A percentile compares a stretch with the other conserved stretches of the same genome.
Conservation (phyloP, 2,113 vertebrate species). For the Cyphomyrus plagiostoma region DNA sequence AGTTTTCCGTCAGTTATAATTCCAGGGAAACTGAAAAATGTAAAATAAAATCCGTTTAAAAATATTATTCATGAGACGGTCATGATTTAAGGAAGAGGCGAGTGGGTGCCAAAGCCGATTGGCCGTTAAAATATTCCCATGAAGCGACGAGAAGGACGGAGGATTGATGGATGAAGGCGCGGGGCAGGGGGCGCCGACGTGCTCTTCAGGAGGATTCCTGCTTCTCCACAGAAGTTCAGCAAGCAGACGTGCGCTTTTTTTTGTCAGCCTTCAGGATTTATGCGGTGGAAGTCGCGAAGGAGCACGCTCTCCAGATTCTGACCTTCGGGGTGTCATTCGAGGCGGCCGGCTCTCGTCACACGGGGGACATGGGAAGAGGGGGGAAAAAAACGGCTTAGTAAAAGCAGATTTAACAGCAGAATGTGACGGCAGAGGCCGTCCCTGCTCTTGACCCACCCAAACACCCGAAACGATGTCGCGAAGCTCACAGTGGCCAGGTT, state of each 20-base stretch:
- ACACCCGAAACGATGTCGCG: constrained; percentile 28
- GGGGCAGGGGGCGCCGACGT: background rate
- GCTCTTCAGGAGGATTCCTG: background rate
- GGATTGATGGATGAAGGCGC: background rate
- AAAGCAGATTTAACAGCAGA: constrained; percentile 11
- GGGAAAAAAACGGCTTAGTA: background rate
- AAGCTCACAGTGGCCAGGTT: constrained; percentile 15
- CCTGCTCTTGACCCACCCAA: constrained; percentile 27
- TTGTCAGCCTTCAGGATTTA: constrained; percentile 16
- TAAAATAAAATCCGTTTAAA: background rate
- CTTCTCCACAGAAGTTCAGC: constrained; percentile 11
- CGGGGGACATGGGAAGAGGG: background rate
- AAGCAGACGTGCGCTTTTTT: background rate
- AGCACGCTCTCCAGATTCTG: background rate
- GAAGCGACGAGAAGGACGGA: background rate
- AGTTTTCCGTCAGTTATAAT: background rate
- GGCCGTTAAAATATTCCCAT: background rate
- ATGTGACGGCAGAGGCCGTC: constrained; percentile 28
- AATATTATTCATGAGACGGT: background rate
- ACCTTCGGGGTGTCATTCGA: constrained; percentile 12
- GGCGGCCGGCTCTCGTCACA: background rate
- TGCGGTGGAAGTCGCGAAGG: background rate
- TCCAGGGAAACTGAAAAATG: background rate
- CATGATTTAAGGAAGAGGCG: background rate
- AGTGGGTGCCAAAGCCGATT: background rate